Evolutionary conservation across 1,140 invertebrate species (phyloP).

Genomic region (Daktulosphaira vitifoliae): DNA sequence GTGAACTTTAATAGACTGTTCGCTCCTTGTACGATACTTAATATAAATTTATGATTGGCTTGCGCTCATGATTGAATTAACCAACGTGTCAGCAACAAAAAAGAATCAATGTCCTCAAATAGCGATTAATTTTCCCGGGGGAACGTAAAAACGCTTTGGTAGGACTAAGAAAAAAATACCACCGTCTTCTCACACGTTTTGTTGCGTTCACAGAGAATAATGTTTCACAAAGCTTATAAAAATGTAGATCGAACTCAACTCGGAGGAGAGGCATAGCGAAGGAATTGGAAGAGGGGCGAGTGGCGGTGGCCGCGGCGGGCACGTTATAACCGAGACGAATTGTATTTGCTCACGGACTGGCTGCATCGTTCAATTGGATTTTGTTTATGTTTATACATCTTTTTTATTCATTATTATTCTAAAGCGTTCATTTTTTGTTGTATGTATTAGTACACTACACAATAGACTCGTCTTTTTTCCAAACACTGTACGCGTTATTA

Average conservation of each 20-base stretch:
- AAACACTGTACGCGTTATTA: constrained; percentile 32
- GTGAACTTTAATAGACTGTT: too few relatives aligned
- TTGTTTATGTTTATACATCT: constrained; percentile 33
- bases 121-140: constrained; percentile 27
- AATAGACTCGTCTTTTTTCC: constrained; percentile 31
- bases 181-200: constrained; percentile 22
- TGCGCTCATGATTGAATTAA: constrained; percentile 11
- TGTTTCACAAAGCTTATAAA: constrained; percentile 24
- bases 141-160: constrained; percentile 12
- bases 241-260: constrained; percentile 14
- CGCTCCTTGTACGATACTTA: too few relatives aligned
- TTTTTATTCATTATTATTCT: constrained; percentile 25
- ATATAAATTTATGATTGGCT: too few relatives aligned
- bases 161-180: constrained; percentile 10
- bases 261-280: background rate
- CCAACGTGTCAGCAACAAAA: constrained; percentile 2
- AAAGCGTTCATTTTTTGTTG: constrained; percentile 31
- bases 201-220: constrained; percentile 6
- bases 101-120: constrained; percentile 28
- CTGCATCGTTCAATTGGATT: constrained; percentile 30
- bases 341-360: constrained; percentile 32
- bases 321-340: constrained; percentile 34
- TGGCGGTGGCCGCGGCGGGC: constrained; percentile 4
- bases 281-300: background rate
- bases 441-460: constrained; percentile 8